Evolutionary conservation across 2,113 vertebrate genomes (phyloP), one percentile per base, ranked within the genome.

Genomic region (Tretioscincus oriximinensis): DNA sequence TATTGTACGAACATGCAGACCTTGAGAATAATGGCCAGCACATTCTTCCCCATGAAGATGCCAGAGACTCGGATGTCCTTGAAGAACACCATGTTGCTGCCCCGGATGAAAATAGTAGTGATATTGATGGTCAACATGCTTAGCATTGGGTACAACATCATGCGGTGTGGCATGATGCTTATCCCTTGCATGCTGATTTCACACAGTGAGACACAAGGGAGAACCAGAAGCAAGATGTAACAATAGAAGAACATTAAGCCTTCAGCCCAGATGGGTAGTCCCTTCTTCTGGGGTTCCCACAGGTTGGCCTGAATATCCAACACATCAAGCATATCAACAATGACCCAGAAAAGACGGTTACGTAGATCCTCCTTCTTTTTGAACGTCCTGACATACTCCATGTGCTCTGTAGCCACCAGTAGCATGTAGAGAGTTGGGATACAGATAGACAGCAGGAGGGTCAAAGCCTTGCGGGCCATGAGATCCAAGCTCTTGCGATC

Each of bases 221-320:
- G 91, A 47, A 96, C 93, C 74, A 96, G 88, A 60, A 96, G 94
- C 77, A 96, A 90, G 63, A 96, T 94, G 29, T 96, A 97, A 93
- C 96, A 96, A 89, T 97, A 96, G 90, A 96, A 97, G 93, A 96
- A 97, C 73, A 96, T 95, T 84, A 96, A 92, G 22, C 95, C 95
- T 85, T 97, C 95, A 0, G 94, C 94, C 96, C 96, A 96, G 80
- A 96, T 92, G 0, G 94, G 96, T 71, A 96, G 81, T 70, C 84
- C 93, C 86, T 93, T 90, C 79, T 79, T 92, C 86, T 96, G 92
- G 45, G 95, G 93, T 79, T 96, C 94, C 96, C 95, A 96, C 58
- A 97, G 93, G 77, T 94, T 95, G 1, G 97, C 97, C 90, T 98
- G 97, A 78, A 97, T 94, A 85, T 97, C 97, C 87, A 98, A 92